Percentiles rank a stretch among this genome's conserved stretches.
Conservation (phyloP, 2,113 vertebrate genomes). For the Pitta sordida region DNA sequence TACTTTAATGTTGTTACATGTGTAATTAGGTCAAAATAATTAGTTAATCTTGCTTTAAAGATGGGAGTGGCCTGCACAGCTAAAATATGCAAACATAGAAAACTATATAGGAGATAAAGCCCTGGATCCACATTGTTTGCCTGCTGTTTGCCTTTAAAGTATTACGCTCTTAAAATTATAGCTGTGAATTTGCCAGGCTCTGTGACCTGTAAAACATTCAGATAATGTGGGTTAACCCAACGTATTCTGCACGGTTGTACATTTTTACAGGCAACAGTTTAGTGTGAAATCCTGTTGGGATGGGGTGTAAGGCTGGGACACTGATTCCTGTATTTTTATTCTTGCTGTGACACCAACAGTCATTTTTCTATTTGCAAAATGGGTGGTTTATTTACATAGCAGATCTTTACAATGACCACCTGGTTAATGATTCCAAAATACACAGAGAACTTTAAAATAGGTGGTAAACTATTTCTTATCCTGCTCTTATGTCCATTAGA, state of each 20-base stretch:
- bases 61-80: not conserved
- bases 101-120: not conserved
- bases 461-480: not conserved
- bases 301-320: not conserved
- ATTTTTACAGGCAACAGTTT: not conserved
- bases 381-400: not conserved
- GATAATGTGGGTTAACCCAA: not conserved
- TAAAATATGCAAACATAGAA: not conserved
- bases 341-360: not conserved
- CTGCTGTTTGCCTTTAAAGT: not conserved
- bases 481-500: not conserved
- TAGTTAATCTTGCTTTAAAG: not conserved
- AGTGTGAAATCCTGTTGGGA: not conserved
- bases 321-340: not conserved
- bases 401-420: not conserved
- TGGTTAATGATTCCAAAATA: slow-evolving; percentile 16
- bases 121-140: not conserved
- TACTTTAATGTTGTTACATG: not conserved
- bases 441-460: not conserved
- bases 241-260: not conserved
- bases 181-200: not conserved
- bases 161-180: not conserved
- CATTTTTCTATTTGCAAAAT: not conserved
- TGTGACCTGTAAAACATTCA: not conserved
- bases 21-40: not conserved